Evolutionary conservation across 2,113 vertebrate genomes (phyloP).

Genomic region (Centropus unirufus): DNA sequence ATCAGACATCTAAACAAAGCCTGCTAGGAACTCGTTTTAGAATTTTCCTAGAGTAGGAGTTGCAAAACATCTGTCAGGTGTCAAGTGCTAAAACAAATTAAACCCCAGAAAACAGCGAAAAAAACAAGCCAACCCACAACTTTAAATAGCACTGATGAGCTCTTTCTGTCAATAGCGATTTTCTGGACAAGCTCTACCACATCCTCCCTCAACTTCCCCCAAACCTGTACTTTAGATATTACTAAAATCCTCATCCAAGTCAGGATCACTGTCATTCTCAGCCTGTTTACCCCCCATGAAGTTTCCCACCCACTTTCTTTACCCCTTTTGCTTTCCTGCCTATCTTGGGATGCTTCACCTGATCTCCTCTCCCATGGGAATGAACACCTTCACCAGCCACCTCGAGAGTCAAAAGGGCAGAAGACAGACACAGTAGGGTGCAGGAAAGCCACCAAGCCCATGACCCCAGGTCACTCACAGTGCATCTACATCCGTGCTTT

Average conservation of each 20-base stretch:
- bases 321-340: neutral
- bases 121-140: neutral
- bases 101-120: neutral
- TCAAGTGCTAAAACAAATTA: neutral
- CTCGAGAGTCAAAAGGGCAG: neutral
- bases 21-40: neutral
- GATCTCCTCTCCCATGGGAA: neutral
- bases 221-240: neutral
- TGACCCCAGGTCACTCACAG: neutral
- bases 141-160: neutral
- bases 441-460: neutral
- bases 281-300: neutral
- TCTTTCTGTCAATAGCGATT: neutral
- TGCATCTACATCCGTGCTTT: neutral
- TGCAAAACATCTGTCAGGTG: neutral
- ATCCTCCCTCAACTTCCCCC: neutral
- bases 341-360: neutral
- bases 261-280: neutral
- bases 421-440: rapidly evolving
- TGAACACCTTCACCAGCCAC: neutral
- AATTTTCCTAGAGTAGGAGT: neutral
- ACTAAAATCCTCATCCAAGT: neutral
- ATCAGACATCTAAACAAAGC: neutral
- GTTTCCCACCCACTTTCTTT: neutral
- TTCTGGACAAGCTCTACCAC: neutral